These are phyloP conservation scores for Neuroterus valhalla DNA, from an alignment of 1,140 invertebrate species.

Conservation along the genomic window DNA sequence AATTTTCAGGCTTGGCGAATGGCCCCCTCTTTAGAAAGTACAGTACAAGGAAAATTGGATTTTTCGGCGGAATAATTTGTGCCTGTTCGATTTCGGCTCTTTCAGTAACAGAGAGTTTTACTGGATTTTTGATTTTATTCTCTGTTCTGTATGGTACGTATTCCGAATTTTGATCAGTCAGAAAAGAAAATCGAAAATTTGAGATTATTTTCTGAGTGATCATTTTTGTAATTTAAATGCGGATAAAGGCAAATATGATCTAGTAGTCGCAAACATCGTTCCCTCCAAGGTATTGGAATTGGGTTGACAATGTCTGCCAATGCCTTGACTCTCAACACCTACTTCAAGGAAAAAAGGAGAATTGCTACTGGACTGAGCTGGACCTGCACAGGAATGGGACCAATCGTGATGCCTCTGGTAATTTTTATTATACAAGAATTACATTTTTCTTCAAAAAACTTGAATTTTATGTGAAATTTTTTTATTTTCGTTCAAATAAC, in stretches of 20 bases:
- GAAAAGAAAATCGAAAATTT: slow-evolving; percentile 16
- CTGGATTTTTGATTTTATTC: slow-evolving; percentile 77
- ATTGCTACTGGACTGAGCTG: slow-evolving; percentile 82
- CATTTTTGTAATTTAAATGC: slow-evolving; percentile 6
- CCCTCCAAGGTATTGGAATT: slow-evolving; percentile 79
- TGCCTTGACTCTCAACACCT: slow-evolving; percentile 84
- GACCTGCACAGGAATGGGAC: slow-evolving; percentile 83
- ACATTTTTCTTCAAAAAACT: slow-evolving; percentile 25
- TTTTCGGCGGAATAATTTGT: slow-evolving; percentile 72
- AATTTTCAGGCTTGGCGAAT: slow-evolving; percentile 74
- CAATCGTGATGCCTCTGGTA: slow-evolving; percentile 85
- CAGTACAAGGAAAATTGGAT: slow-evolving; percentile 77
- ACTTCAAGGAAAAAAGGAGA: slow-evolving; percentile 81
- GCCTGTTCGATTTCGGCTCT: slow-evolving; percentile 74
- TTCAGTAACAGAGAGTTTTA: slow-evolving; percentile 73
- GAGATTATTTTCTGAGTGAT: slow-evolving; percentile 22
- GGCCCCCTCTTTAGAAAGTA: slow-evolving; percentile 77
- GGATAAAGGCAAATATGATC: slow-evolving; percentile 34
- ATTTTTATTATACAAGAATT: slow-evolving; percentile 68
- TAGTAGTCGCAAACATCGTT: slow-evolving; percentile 53
- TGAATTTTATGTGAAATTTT: too few relatives aligned
- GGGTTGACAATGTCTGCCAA: slow-evolving; percentile 80
- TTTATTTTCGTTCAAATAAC: slow-evolving; percentile 28
- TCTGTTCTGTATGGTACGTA: slow-evolving; percentile 77
- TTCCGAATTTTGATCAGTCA: slow-evolving; percentile 24